A percentile compares a stretch with the other conserved stretches of the same genome.
These are phyloP conservation scores for Nephila pilipes DNA, from an alignment of 1,140 invertebrate species.

Conservation along the genomic window DNA sequence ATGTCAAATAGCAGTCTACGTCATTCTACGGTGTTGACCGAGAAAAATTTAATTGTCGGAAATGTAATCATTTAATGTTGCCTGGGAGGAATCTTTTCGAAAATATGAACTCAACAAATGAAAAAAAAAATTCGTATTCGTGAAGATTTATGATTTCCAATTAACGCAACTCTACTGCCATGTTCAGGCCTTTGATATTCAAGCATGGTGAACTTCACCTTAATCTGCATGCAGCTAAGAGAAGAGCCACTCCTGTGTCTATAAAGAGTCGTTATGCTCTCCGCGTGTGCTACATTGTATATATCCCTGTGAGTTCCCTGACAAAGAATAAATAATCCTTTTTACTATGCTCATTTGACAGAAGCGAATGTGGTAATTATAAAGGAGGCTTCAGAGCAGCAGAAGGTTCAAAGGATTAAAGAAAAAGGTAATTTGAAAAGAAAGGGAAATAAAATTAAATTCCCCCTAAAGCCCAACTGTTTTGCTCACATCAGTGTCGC, in stretches of 20 bases:
- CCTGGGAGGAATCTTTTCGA: not conserved
- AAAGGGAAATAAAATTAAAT: constrained; percentile 38
- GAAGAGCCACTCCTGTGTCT: constrained; percentile 34
- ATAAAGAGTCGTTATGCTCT: constrained; percentile 8
- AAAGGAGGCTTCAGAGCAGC: not conserved
- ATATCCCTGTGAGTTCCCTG: constrained; percentile 15
- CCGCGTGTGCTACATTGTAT: constrained; percentile 47
- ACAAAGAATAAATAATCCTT: constrained; percentile 49
- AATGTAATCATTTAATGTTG: not conserved
- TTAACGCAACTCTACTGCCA: constrained; percentile 5
- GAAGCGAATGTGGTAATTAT: constrained; percentile 34
- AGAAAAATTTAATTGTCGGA: no score
- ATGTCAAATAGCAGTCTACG: no score
- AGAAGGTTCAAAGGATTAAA: constrained; percentile 7
- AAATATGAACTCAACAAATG: constrained; percentile 19
- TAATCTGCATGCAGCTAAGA: constrained; percentile 34
- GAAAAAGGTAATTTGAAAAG: constrained; percentile 19
- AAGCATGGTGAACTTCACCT: constrained; percentile 46
- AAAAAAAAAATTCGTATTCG: not conserved
- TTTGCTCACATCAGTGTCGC: not conserved
- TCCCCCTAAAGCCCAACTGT: not conserved
- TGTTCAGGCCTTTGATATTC: not conserved
- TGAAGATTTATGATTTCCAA: constrained; percentile 1
- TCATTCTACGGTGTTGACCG: no score
- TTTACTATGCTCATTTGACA: constrained; percentile 44